Evolutionary conservation across 2,888 invertebrate genomes (phyloP).

Genomic region (Acrobasis consociella): DNA sequence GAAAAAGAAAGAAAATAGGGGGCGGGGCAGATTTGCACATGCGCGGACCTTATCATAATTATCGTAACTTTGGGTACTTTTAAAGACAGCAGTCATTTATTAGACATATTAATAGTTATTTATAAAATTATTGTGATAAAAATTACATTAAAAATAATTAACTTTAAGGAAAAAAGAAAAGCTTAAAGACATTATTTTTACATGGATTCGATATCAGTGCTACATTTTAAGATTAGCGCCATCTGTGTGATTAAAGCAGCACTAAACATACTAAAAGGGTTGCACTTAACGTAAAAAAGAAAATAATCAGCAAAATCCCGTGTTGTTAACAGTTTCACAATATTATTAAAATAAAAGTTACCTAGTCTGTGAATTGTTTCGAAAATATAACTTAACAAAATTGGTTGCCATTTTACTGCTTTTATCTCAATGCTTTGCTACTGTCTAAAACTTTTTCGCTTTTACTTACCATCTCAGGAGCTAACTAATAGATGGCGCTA

Average conservation of each 20-base stretch:
- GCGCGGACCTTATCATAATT: slow-evolving; percentile 38
- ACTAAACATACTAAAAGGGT: slow-evolving; percentile 15
- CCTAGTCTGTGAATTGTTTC: too few relatives aligned
- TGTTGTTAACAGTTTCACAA: too few relatives aligned
- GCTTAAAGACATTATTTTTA: not conserved
- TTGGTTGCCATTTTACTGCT: not conserved
- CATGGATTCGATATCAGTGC: not conserved
- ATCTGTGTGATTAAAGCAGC: not conserved
- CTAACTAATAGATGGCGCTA: not conserved
- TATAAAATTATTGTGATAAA: not conserved
- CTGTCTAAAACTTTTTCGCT: not conserved
- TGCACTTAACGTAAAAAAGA: slow-evolving; percentile 36
- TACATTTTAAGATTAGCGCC: not conserved
- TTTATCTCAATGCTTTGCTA: not conserved
- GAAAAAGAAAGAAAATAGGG: slow-evolving; percentile 52
- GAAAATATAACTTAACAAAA: too few relatives aligned
- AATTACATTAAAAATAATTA: not conserved
- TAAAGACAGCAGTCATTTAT: too few relatives aligned
- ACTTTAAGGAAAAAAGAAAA: not conserved
- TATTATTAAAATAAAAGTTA: too few relatives aligned
- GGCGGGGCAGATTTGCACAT: slow-evolving; percentile 57
- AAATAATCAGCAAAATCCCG: too few relatives aligned
- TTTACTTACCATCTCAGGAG: not conserved
- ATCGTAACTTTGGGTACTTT: not conserved
- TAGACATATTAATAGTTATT: too few relatives aligned